Evolutionary conservation across 2,797 vertebrate genomes (phyloP).

Genomic region (Tragelaphus oryx): DNA sequence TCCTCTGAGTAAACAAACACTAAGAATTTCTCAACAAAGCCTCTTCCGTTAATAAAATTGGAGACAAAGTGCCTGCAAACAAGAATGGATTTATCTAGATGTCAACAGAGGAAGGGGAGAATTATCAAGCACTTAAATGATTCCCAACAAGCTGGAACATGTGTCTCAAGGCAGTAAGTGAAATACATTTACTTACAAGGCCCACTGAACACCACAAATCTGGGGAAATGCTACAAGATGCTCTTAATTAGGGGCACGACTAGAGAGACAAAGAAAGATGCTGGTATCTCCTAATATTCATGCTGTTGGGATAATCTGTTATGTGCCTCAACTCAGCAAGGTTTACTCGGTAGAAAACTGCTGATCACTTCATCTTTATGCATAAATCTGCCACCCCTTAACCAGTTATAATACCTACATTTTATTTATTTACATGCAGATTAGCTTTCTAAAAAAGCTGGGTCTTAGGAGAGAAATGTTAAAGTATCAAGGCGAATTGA

Average conservation of each 20-base stretch:
- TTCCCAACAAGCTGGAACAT: slow-evolving; percentile 46
- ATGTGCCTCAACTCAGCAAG: slow-evolving; percentile 18
- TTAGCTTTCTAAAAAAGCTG: neutral
- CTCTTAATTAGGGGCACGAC: slow-evolving; percentile 52
- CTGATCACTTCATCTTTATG: neutral
- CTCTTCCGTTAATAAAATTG: slow-evolving; percentile 55
- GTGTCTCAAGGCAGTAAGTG: slow-evolving; percentile 48
- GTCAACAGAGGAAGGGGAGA: slow-evolving; percentile 49
- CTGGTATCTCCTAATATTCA: slow-evolving; percentile 5
- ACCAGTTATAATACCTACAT: neutral
- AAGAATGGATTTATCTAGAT: slow-evolving; percentile 66
- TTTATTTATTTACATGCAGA: neutral
- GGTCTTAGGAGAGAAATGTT: neutral
- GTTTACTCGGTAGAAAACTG: slow-evolving; percentile 26
- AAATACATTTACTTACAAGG: slow-evolving; percentile 26
- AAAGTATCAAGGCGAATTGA: neutral
- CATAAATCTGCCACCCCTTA: neutral
- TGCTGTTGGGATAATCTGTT: slow-evolving; percentile 15
- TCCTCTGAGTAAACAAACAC: slow-evolving; percentile 52
- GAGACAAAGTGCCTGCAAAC: slow-evolving; percentile 58
- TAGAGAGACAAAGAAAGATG: slow-evolving; percentile 37
- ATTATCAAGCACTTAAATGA: slow-evolving; percentile 52
- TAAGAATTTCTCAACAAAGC: slow-evolving; percentile 47
- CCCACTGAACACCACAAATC: slow-evolving; percentile 25
- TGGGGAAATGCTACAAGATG: slow-evolving; percentile 44